phyloP scores from a whole-genome alignment of 2,797 vertebrate genomes.

The Perodicticus potto region DNA sequence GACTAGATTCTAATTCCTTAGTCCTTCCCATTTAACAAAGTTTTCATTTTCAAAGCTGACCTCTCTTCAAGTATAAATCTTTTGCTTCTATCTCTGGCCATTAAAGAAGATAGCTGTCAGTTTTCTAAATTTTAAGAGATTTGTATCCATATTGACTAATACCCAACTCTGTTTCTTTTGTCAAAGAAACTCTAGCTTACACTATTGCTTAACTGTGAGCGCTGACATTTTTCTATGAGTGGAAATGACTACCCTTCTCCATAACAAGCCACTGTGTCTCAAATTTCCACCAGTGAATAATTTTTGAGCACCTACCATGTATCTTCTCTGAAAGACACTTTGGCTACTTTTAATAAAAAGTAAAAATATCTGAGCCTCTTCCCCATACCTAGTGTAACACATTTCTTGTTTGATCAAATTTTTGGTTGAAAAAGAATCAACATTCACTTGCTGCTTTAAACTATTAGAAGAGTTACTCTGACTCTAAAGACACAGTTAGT shows the following conservation, averaged over 20 bases:
- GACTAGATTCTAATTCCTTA: background rate
- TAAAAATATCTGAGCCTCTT: background rate
- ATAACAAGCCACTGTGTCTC: background rate
- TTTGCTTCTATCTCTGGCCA: background rate
- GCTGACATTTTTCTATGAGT: background rate
- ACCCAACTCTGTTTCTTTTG: background rate
- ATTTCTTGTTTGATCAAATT: background rate
- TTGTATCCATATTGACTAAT: conserved; percentile 5
- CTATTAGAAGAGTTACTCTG: background rate
- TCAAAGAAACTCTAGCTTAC: background rate
- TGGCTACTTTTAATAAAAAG: background rate
- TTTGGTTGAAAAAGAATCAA: background rate
- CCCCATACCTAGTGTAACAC: background rate
- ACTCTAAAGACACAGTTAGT: background rate
- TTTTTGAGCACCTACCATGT: background rate
- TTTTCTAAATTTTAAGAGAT: conserved; percentile 28
- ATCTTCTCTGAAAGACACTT: background rate
- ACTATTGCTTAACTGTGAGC: background rate
- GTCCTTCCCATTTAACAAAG: background rate
- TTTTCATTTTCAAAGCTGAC: conserved; percentile 36
- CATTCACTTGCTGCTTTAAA: background rate
- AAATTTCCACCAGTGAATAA: background rate
- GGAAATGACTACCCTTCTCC: background rate
- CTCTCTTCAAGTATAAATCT: background rate
- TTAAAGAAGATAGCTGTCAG: background rate